phyloP scores from a whole-genome alignment of 2,113 vertebrate genomes.

The Crotalus tigris region DNA sequence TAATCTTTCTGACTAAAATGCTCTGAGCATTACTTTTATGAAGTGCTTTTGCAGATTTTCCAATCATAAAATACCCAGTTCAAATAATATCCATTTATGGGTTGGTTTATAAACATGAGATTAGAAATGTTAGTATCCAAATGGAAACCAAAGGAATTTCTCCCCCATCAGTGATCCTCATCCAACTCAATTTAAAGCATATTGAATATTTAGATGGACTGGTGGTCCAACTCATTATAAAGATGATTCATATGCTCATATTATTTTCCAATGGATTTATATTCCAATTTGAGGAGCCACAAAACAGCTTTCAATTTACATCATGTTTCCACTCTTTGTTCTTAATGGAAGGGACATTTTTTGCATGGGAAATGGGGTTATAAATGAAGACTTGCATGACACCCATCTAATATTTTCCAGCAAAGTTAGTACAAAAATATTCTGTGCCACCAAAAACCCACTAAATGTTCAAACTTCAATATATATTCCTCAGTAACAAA shows the following conservation, averaged over 20 bases:
- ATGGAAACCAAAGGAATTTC: background rate
- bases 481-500: slow-evolving; percentile 81
- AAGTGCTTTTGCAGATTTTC: background rate
- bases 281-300: slow-evolving; percentile 45
- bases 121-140: background rate
- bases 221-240: background rate
- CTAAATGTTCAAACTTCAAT: slow-evolving; percentile 82
- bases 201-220: background rate
- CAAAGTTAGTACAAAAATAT: slow-evolving; percentile 72
- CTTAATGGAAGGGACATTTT: slow-evolving; percentile 52
- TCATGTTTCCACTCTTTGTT: slow-evolving; percentile 54
- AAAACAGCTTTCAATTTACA: slow-evolving; percentile 40
- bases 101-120: background rate
- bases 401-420: slow-evolving; percentile 65
- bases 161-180: background rate
- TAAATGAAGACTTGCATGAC: slow-evolving; percentile 65
- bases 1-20: background rate
- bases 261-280: slow-evolving; percentile 41
- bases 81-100: background rate
- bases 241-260: background rate
- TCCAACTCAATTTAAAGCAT: background rate
- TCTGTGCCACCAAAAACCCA: slow-evolving; percentile 64
- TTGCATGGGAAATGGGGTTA: slow-evolving; percentile 68
- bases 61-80: background rate
- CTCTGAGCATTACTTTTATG: background rate